Evolutionary conservation across 2,888 invertebrate genomes (phyloP), one percentile per base, ranked within the genome.

Genomic region (Schizaphis graminum): DNA sequence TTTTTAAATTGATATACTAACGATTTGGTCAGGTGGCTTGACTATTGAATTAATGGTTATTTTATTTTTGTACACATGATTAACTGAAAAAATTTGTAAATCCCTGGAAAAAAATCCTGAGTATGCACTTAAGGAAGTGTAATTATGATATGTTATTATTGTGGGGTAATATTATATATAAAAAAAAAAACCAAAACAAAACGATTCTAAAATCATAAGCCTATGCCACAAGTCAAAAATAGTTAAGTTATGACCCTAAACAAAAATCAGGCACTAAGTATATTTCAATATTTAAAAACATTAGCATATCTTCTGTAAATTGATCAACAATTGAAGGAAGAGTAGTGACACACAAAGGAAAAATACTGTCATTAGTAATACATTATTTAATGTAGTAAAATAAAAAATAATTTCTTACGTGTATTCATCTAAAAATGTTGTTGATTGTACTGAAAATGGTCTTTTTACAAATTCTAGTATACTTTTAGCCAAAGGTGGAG

Each of bases 381-480:
- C 7, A 35, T 35, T 77, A 21, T 77, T 77, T 35, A 35, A 7
- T 35, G 21, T 35, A 35, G 77, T 35, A 35, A 35, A 77, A 77
- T 77, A 77, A 77, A 77, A 1, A 21, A 21, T 35, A 26, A 67
- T 77, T 5, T 28, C 89, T 93, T 93, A 92, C 90, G 89, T 93
- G n/a, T 93, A 94, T 90, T 92, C 92, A 92, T 92, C 92, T 85
- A 92, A 93, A 85, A 92, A 92, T 49, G 91, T 89, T 28, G 53
- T 41, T 1, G 92, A 92, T 49, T 28, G 93, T 94, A 97, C 96
- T 61, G 96, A 96, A 94, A 99, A 96, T 0, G 99, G 98, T 95
- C 98, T 97, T 95, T 97, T 97, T 94, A 98, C 97, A 95, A 99
- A 97, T 95, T 97, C 97, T 94, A 98, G 96, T 4, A 98, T 96